Base-by-base conservation (phyloP, 2,113 vertebrate genomes). In the Periophthalmus modestus region DNA sequence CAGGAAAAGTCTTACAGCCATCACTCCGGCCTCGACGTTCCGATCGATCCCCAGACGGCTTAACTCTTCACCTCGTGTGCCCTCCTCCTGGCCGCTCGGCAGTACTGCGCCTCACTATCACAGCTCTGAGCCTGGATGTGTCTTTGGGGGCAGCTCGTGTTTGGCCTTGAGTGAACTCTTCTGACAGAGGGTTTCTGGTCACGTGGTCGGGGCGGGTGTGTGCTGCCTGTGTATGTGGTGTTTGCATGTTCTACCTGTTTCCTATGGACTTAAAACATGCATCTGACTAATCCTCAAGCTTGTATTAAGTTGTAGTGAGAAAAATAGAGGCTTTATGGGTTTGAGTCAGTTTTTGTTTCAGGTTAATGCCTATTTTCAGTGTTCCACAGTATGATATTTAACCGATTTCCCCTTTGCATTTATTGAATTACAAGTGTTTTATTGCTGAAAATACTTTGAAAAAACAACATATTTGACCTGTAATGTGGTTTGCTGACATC, bases 31-130 rank as follows among this genome's bases (percentile, higher is more conserved):
- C 69, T 39, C 50, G 58, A 46, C 61, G 61, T 74, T 71, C 79
- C 21, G 71, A 67, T 87, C 75, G 58, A 84, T 82, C 66, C n/a
- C 28, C 76, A 75, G 79, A 79, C 78, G 79, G 79, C 76, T 81
- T 78, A 78, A 76, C 67, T 74, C 77, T 74, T 85, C 76, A 74
- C 67, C 83, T 85, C 58, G 39, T 50, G 2, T 1, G 13, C 43
- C n/a, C 76, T 58, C 52, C 54, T 72, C 55, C 48, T 12, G 58
- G n/a, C 47, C 46, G 7, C n/a, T 68, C 34, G 23, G 3, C 33
- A 1, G 19, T 43, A 15, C 48, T 72, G n/a, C n/a, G 54, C 84
- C 68, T 86, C 70, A 69, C 57, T 71, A 75, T 74, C 36, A 72
- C 14, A 13, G 39, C n/a, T n/a, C n/a, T n/a, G n/a, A n/a, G n/a